phyloP scores from a whole-genome alignment of 1,140 invertebrate species.

The Leguminivora glycinivorella region DNA sequence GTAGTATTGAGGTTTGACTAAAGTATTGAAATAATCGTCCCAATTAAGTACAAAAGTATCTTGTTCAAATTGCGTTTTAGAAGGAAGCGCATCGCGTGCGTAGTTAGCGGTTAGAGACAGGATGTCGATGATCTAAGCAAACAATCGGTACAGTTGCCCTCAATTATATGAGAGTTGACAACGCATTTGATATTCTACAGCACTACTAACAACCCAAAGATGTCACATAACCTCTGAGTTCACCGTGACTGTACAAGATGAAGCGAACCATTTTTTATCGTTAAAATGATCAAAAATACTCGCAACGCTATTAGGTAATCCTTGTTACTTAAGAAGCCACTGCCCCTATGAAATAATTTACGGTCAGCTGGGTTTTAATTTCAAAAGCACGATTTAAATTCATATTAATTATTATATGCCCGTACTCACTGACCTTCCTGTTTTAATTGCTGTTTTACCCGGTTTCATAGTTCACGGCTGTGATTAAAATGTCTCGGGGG shows the following conservation, averaged over 20 bases:
- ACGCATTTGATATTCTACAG: background rate
- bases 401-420: slow-evolving; percentile 70
- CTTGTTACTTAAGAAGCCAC: slow-evolving; percentile 60
- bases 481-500: slow-evolving; percentile 69
- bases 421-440: slow-evolving; percentile 75
- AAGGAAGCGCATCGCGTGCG: slow-evolving; percentile 18
- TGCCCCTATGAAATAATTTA: slow-evolving; percentile 74
- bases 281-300: slow-evolving; percentile 27
- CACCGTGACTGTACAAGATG: background rate
- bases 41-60: slow-evolving; percentile 11
- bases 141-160: slow-evolving; percentile 8
- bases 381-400: slow-evolving; percentile 74
- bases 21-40: background rate
- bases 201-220: background rate
- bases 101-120: slow-evolving; percentile 24
- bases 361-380: slow-evolving; percentile 68
- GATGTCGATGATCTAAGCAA: slow-evolving; percentile 29
- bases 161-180: background rate
- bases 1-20: background rate
- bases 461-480: slow-evolving; percentile 76
- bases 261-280: background rate
- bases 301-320: slow-evolving; percentile 52
- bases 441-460: slow-evolving; percentile 64
- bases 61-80: slow-evolving; percentile 3
- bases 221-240: background rate